phyloP scores from a whole-genome alignment of 2,113 vertebrate genomes.

The Psilopogon haemacephalus region DNA sequence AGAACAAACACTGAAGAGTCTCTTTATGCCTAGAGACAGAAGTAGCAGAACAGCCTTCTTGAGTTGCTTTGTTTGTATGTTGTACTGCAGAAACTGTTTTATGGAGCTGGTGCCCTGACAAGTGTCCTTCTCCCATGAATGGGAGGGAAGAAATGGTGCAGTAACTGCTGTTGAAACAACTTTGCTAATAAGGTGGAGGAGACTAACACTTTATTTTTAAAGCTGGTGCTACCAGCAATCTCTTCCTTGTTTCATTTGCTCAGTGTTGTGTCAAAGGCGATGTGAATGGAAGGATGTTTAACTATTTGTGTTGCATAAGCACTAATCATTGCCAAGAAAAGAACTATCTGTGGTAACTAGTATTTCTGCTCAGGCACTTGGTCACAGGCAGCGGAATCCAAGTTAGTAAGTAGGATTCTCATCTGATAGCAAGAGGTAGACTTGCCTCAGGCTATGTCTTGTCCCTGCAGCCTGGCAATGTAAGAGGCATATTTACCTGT shows the following conservation, averaged over 20 bases:
- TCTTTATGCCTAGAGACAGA: neutral
- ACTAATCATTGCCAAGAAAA: neutral
- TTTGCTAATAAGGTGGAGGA: neutral
- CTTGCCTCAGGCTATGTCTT: neutral
- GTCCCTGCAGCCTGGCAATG: neutral
- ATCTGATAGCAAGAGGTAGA: neutral
- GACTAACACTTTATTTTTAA: neutral
- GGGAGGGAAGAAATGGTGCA: neutral
- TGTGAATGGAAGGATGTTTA: neutral
- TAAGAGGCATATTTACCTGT: accelerated
- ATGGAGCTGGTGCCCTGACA: neutral
- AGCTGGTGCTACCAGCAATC: neutral
- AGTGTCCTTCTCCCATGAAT: neutral
- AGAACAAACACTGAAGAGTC: neutral
- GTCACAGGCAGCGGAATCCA: neutral
- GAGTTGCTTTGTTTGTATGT: neutral
- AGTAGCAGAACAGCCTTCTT: neutral
- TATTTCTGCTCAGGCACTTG: neutral
- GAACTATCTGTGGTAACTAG: neutral
- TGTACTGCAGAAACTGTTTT: neutral
- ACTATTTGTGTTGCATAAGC: neutral
- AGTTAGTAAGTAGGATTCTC: neutral
- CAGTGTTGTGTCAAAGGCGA: neutral
- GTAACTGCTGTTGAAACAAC: neutral
- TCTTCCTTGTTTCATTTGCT: neutral